Percentiles rank a stretch among this genome's conserved stretches.
phyloP scores from a whole-genome alignment of 1,140 invertebrate species.

The Prorops nasuta region DNA sequence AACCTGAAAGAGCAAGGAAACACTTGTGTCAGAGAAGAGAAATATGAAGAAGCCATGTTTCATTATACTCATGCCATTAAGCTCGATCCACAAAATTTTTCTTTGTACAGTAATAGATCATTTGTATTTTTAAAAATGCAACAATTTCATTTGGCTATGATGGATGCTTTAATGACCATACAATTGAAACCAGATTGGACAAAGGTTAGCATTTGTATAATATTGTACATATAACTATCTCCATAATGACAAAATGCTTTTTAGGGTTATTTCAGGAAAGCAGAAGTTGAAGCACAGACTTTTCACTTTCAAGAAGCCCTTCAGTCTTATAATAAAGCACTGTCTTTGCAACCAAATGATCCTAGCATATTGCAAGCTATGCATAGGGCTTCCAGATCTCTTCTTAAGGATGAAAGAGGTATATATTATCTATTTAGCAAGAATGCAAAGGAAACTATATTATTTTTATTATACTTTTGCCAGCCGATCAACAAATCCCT shows the following conservation, averaged over 20 bases:
- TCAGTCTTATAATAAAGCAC: conserved; percentile 68
- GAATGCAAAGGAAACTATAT: conserved; percentile 2
- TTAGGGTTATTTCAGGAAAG: conserved; percentile 78
- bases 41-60: conserved; percentile 73
- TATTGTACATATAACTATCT: background rate
- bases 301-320: conserved; percentile 69
- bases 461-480: conserved; percentile 38
- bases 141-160: conserved; percentile 72
- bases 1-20: conserved; percentile 73
- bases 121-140: conserved; percentile 75
- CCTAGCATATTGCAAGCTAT: conserved; percentile 65
- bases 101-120: conserved; percentile 77
- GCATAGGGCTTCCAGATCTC: conserved; percentile 61
- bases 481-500: conserved; percentile 71
- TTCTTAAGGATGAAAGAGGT: conserved; percentile 60
- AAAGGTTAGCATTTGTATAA: conserved; percentile 67
- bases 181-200: conserved; percentile 75
- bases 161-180: conserved; percentile 77
- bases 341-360: conserved; percentile 70
- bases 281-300: conserved; percentile 73
- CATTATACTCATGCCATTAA: conserved; percentile 82
- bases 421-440: conserved; percentile 8
- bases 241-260: conserved; percentile 31
- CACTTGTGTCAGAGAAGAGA: conserved; percentile 70
- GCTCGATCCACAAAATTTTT: conserved; percentile 68